Base-by-base conservation (phyloP, 2,888 invertebrate genomes). In the Ochlodes sylvanus region DNA sequence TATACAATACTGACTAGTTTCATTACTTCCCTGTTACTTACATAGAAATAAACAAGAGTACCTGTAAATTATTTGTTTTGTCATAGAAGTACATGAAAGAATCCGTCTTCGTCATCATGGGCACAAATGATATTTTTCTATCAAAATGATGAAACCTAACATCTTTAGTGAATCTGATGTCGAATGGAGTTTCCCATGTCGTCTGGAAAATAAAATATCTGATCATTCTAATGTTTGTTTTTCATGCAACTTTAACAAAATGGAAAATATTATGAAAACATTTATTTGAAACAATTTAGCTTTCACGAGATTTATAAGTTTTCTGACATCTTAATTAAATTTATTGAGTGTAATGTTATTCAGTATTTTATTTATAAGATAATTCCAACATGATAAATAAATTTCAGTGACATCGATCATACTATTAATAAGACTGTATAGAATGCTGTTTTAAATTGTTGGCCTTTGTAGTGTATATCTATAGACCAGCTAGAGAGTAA, bases 161-260 rank as follows among this genome's bases (percentile, higher is more conserved):
- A 0, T 56, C 15, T 54, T 69, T 77, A 1, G 88, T 84, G 2
- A 71, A 15, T 41, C 70, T 70, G 4, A 75, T 64, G 50, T 84
- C 77, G 65, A 88, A 88, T 0, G 77, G 78, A 4, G 7, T 41
- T 12, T 82, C 81, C 84, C 85, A 88, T 4, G 82, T 73, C 0
- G 75, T 74, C 88, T 87, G 47, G 52, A 62, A 52, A 32, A 47
- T 15, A 61, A 47, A 47, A 27, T 47, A 17, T 52, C 21, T 52
- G 12, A 12, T 38, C 1, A 38, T 38, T 12, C 38, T 12, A 27
- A 12, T 52, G 10, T 52, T n/a, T 6, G 15, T 47, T 47, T 47
- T 15, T 7, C 14, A 38, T 10, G 2, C 12, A 38, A 27, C 27
- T 27, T 5, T 5, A 27, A 5, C 27, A 27, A n/a, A n/a, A 27